Evolutionary conservation across 2,113 vertebrate species (phyloP).

Genomic region (Castor canadensis): DNA sequence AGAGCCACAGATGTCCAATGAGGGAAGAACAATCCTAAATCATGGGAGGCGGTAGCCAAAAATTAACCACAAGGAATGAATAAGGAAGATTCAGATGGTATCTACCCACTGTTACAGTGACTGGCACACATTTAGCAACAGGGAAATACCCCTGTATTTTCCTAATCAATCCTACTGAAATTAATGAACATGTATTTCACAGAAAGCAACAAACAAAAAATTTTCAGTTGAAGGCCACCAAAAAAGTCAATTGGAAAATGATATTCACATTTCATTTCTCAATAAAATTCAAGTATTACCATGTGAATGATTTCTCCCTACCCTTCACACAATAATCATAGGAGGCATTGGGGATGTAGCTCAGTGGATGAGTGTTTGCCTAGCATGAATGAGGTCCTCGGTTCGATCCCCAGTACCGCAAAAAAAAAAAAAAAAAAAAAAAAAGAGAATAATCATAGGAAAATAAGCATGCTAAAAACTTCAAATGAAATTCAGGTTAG

Average conservation of each 20-base stretch:
- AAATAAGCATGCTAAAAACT: background rate
- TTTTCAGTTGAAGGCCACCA: background rate
- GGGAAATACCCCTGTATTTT: background rate
- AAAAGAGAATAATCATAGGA: background rate
- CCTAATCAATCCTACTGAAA: conserved; percentile 2
- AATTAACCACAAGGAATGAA: conserved; percentile 4
- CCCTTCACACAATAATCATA: background rate
- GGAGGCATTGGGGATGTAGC: no score
- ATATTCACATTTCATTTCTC: conserved; percentile 30
- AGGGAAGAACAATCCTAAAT: background rate
- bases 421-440: no score
- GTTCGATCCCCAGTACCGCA: no score
- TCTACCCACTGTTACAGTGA: background rate
- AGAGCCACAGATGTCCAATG: background rate
- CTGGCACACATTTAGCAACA: background rate
- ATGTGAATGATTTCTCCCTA: background rate
- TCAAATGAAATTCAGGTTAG: conserved; percentile 15
- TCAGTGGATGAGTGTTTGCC: no score
- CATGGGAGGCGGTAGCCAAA: background rate
- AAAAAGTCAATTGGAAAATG: conserved; percentile 33
- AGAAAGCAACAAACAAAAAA: conserved; percentile 5
- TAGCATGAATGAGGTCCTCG: no score
- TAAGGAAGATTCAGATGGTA: conserved; percentile 6
- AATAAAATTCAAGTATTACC: conserved; percentile 22
- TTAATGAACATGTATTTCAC: background rate